Percentiles rank a stretch among this genome's conserved stretches.
Evolutionary conservation across 1,140 invertebrate genomes (phyloP).

Genomic region (Hetaerina americana): DNA sequence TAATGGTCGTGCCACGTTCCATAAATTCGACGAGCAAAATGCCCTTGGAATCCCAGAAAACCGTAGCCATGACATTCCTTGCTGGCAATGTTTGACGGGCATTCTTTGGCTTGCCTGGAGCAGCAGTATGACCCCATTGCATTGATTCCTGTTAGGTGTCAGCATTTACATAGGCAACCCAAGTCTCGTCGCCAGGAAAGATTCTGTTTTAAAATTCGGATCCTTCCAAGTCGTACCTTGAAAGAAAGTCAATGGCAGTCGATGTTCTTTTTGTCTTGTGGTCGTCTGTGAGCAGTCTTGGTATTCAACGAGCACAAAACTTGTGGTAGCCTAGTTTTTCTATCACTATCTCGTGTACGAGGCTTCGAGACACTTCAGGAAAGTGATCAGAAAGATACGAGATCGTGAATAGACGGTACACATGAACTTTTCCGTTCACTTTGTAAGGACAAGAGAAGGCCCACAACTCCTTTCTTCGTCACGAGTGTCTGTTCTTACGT

Average conservation of each 20-base stretch:
- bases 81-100: slow-evolving; percentile 8
- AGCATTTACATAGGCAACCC: slow-evolving; percentile 17
- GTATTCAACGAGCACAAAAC: slow-evolving; percentile 14
- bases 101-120: slow-evolving; percentile 7
- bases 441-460: slow-evolving; percentile 13
- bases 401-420: slow-evolving; percentile 4
- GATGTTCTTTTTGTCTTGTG: slow-evolving; percentile 12
- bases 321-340: slow-evolving; percentile 12
- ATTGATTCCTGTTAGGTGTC: slow-evolving; percentile 18
- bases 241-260: slow-evolving; percentile 10
- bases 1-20: too few species aligned
- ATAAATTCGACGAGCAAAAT: slow-evolving; percentile 13
- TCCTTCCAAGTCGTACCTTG: slow-evolving; percentile 9
- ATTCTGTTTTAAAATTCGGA: slow-evolving; percentile 16
- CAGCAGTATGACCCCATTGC: slow-evolving; percentile 4
- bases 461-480: slow-evolving; percentile 15
- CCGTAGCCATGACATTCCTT: slow-evolving; percentile 16
- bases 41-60: slow-evolving; percentile 13
- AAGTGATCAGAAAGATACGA: slow-evolving; percentile 3
- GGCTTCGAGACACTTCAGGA: slow-evolving; percentile 4
- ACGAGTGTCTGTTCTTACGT: slow-evolving; percentile 11
- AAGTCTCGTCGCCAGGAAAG: slow-evolving; percentile 21
- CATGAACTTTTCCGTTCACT: slow-evolving; percentile 9
- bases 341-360: slow-evolving; percentile 5
- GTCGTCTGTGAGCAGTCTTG: slow-evolving; percentile 17